phyloP scores from a whole-genome alignment of 1,140 invertebrate species.

The Mamestra configurata region DNA sequence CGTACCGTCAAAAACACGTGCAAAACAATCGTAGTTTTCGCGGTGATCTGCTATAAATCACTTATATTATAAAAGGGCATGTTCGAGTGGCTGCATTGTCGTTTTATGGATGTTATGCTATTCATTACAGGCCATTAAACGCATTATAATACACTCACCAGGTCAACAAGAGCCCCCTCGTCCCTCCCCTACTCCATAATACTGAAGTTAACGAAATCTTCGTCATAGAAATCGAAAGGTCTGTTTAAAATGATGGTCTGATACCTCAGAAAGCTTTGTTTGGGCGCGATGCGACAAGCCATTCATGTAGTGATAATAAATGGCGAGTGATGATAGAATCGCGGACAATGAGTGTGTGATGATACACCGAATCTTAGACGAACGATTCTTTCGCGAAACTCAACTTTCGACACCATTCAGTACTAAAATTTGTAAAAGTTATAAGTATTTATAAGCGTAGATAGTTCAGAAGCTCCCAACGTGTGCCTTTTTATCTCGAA shows the following conservation, averaged over 20 bases:
- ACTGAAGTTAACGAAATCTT: constrained; percentile 53
- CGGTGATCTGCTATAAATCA: constrained; percentile 81
- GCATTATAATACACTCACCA: constrained; percentile 80
- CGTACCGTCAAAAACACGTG: constrained; percentile 77
- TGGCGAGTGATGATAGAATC: constrained; percentile 77
- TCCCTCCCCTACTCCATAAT: constrained; percentile 20
- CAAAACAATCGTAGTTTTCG: constrained; percentile 78
- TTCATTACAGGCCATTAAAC: constrained; percentile 87
- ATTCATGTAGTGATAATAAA: constrained; percentile 85
- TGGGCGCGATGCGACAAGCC: constrained; percentile 81
- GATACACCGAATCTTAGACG: constrained; percentile 51
- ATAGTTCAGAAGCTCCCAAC: too few species aligned
- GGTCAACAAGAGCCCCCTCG: constrained; percentile 61
- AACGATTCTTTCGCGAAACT: neutral
- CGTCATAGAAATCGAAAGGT: constrained; percentile 64
- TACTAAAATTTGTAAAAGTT: too few species aligned
- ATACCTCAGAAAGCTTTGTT: constrained; percentile 83
- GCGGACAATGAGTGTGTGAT: constrained; percentile 61
- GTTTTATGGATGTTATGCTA: constrained; percentile 86
- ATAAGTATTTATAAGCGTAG: too few species aligned
- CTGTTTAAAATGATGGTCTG: constrained; percentile 65
- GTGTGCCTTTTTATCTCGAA: too few species aligned
- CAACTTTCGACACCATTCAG: too few species aligned
- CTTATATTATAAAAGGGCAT: constrained; percentile 81
- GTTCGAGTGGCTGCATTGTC: constrained; percentile 85